Conservation (phyloP, 2,888 invertebrate species). For the Aphelenchoides bicaudatus region DNA sequence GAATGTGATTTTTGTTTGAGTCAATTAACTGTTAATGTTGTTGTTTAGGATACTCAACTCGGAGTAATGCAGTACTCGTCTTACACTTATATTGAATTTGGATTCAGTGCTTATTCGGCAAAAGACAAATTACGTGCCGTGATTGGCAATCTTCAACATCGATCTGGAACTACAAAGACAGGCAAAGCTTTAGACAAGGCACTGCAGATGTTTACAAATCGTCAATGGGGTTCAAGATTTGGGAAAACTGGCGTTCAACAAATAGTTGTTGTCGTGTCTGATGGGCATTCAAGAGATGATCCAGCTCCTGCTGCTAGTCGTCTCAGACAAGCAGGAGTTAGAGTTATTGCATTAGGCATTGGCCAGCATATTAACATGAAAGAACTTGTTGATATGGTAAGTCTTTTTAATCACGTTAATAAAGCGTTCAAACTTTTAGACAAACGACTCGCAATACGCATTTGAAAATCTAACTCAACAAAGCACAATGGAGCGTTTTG, state of each 20-base stretch:
- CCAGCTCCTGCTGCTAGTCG: slow-evolving; percentile 34
- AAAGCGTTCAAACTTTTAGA: no score
- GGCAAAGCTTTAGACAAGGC: slow-evolving; percentile 44
- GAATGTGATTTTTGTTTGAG: background rate
- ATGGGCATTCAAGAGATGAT: slow-evolving; percentile 43
- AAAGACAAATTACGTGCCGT: slow-evolving; percentile 20
- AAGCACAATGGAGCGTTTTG: slow-evolving; percentile 32
- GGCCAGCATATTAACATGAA: slow-evolving; percentile 40
- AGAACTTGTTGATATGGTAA: slow-evolving; percentile 39
- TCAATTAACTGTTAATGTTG: no score
- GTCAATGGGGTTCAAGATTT: slow-evolving; percentile 27
- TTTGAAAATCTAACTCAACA: slow-evolving; percentile 37
- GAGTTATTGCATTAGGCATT: slow-evolving; percentile 41
- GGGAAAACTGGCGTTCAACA: slow-evolving; percentile 24
- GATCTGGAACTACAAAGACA: slow-evolving; percentile 43
- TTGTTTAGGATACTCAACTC: slow-evolving; percentile 40
- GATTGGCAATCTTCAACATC: slow-evolving; percentile 35
- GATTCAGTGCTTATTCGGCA: slow-evolving; percentile 33
- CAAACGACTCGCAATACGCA: slow-evolving; percentile 30
- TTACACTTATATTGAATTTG: slow-evolving; percentile 42
- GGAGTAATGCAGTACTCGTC: slow-evolving; percentile 46
- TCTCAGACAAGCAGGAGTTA: slow-evolving; percentile 31
- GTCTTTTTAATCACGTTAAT: no score
- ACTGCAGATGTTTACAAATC: slow-evolving; percentile 29
- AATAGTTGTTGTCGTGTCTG: slow-evolving; percentile 42